Percentiles rank a stretch among this genome's conserved stretches.
Conservation (phyloP, 2,888 invertebrate species). For the Slavum lentiscoides region DNA sequence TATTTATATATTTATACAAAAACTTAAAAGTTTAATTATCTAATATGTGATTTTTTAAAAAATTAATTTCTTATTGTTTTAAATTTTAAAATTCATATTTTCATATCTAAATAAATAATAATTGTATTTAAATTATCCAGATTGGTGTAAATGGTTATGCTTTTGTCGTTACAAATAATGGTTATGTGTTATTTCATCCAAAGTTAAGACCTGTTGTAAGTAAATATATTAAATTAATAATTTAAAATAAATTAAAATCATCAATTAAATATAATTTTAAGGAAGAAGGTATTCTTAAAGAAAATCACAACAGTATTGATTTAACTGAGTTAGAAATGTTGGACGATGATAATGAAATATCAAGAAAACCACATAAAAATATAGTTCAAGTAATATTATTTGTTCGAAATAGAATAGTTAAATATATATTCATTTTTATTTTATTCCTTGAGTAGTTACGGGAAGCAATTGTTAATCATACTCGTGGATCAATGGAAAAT, state of each 20-base stretch:
- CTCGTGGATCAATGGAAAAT: conserved; percentile 68
- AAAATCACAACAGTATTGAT: conserved; percentile 96
- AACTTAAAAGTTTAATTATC: too few species aligned
- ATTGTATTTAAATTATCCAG: conserved; percentile 61
- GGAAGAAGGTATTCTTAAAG: conserved; percentile 72
- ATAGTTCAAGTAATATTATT: conserved; percentile 60
- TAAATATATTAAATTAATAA: conserved; percentile 54
- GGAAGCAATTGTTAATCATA: conserved; percentile 72
- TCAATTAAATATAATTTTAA: conserved; percentile 57
- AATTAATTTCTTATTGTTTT: not conserved
- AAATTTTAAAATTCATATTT: not conserved
- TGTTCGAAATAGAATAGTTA: conserved; percentile 57
- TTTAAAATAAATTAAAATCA: not conserved
- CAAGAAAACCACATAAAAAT: conserved; percentile 68
- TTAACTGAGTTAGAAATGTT: conserved; percentile 91
- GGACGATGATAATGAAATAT: conserved; percentile 68
- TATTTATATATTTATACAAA: too few species aligned
- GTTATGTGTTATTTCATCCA: conserved; percentile 92
- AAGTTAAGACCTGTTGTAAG: conserved; percentile 85
- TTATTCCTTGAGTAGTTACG: conserved; percentile 63
- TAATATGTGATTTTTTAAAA: too few species aligned
- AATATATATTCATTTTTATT: not conserved
- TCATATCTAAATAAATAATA: not conserved
- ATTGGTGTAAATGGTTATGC: conserved; percentile 95
- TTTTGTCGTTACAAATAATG: conserved; percentile 95